Conservation (phyloP, 2,888 invertebrate genomes). For the Plutella xylostella region DNA sequence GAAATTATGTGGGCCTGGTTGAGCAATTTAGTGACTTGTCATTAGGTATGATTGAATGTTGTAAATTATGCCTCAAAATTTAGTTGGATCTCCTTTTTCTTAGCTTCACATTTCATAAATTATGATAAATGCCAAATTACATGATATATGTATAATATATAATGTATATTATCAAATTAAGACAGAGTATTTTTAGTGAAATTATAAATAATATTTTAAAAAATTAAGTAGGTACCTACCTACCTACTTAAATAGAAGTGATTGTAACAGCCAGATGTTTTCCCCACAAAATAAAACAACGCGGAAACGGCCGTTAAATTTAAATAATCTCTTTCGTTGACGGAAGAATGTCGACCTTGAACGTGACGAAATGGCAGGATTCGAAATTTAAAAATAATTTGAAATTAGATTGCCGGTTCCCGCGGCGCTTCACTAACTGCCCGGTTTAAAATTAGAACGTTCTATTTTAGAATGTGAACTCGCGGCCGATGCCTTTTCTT, state of each 20-base stretch:
- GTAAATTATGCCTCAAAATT: no score
- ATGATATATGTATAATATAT: no score
- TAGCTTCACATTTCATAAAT: no score
- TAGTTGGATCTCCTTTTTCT: no score
- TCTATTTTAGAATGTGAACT: slow-evolving; percentile 65
- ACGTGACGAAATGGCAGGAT: slow-evolving; percentile 58
- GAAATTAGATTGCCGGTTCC: slow-evolving; percentile 52
- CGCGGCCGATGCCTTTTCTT: slow-evolving; percentile 57
- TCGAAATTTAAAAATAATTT: slow-evolving; percentile 51
- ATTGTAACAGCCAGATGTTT: slow-evolving; percentile 1
- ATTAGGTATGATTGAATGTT: no score
- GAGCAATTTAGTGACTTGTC: no score
- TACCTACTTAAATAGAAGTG: neutral
- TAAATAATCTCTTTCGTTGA: slow-evolving; percentile 19
- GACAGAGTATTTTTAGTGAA: no score
- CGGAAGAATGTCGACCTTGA: slow-evolving; percentile 45
- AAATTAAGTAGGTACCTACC: no score
- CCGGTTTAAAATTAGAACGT: slow-evolving; percentile 59
- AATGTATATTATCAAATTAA: no score
- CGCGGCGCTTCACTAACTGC: slow-evolving; percentile 57
- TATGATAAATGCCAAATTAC: no score
- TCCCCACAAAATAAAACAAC: slow-evolving; percentile 5
- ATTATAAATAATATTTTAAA: no score
- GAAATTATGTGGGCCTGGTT: no score
- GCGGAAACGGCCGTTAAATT: slow-evolving; percentile 2